Base-by-base conservation (phyloP, 2,797 vertebrate species). In the Diplodus puntazzo region DNA sequence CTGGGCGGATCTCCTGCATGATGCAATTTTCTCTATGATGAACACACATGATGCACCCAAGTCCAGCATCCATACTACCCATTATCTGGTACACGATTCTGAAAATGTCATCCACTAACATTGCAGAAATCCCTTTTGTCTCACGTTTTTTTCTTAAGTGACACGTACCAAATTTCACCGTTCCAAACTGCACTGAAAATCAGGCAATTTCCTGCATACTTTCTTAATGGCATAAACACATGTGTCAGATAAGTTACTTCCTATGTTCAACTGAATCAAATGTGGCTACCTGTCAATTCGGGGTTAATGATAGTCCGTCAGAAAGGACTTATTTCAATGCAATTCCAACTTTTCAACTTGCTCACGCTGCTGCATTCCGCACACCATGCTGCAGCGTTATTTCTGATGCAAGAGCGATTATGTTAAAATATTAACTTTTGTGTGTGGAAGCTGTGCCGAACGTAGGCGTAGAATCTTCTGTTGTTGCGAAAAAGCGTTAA, bases 21-120 rank as follows among this genome's bases (percentile, higher is more conserved):
- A 90, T 67, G 87, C 87, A 88, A 88, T 45, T 57, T 13, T 42
- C 5, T 14, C 3, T 16, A 20, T 6, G 1, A 68, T 72, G 73
- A 25, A 43, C 43, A 25, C 0, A 18, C 1, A 39, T 25, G 16
- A 52, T 68, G 57, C 39, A 61, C 1, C 16, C 6, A 62, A 3
- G 13, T 30, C 4, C 9, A 59, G n/a, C 39, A 69, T 50, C 58
- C 52, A 21, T 61, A 30, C 5, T 16, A 30, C 6, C 52, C 13
- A 12, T 34, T 1, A 64, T 13, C 20, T 17, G 18, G 0, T 7
- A 39, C 30, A 49, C 12, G 7, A 54, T 16, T 42, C 27, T 42
- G 4, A 46, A 70, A 68, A n/a, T 34, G 6, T 9, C 7, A 21
- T 16, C 1, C 13, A 9, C 18, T 34, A 16, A 49, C 7, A 54